Conservation (phyloP, 2,797 vertebrate genomes). For the Nannoperca obscura region DNA sequence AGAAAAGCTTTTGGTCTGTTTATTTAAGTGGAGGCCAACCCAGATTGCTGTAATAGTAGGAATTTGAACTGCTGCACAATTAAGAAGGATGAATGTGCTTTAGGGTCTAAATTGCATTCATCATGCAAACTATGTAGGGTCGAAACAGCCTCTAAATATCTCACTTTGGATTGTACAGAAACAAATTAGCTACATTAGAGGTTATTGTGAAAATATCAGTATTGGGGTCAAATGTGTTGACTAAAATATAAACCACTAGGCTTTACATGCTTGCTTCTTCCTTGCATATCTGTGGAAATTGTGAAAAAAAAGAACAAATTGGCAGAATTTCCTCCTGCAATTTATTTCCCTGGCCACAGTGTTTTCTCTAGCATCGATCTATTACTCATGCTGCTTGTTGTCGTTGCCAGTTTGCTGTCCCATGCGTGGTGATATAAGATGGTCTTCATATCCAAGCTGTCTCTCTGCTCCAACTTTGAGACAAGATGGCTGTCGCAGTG, state of each 20-base stretch:
- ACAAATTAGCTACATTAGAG: slow-evolving; percentile 22
- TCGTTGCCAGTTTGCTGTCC: slow-evolving; percentile 60
- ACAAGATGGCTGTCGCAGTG: slow-evolving; percentile 20
- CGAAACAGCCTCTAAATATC: slow-evolving; percentile 25
- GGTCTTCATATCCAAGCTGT: slow-evolving; percentile 46
- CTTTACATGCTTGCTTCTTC: not conserved
- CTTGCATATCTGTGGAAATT: slow-evolving; percentile 18
- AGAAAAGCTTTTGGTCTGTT: slow-evolving; percentile 40
- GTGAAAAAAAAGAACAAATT: not conserved
- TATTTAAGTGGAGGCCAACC: slow-evolving; percentile 30
- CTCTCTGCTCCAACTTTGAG: slow-evolving; percentile 36
- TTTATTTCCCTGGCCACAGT: slow-evolving; percentile 8
- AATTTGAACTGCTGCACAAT: slow-evolving; percentile 38
- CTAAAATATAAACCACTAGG: slow-evolving; percentile 1
- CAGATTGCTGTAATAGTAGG: slow-evolving; percentile 40
- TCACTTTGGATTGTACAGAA: slow-evolving; percentile 25
- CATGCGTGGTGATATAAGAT: slow-evolving; percentile 45
- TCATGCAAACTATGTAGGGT: slow-evolving; percentile 12
- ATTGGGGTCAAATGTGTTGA: slow-evolving; percentile 14
- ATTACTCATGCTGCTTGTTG: slow-evolving; percentile 53
- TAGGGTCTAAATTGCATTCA: slow-evolving; percentile 35
- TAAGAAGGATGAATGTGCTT: slow-evolving; percentile 42
- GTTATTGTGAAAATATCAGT: slow-evolving; percentile 10
- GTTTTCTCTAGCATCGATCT: slow-evolving; percentile 46
- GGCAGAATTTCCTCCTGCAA: not conserved